A percentile compares a stretch with the other conserved stretches of the same genome.
phyloP scores from a whole-genome alignment of 2,113 vertebrate species.

The Thamnaconus septentrionalis region DNA sequence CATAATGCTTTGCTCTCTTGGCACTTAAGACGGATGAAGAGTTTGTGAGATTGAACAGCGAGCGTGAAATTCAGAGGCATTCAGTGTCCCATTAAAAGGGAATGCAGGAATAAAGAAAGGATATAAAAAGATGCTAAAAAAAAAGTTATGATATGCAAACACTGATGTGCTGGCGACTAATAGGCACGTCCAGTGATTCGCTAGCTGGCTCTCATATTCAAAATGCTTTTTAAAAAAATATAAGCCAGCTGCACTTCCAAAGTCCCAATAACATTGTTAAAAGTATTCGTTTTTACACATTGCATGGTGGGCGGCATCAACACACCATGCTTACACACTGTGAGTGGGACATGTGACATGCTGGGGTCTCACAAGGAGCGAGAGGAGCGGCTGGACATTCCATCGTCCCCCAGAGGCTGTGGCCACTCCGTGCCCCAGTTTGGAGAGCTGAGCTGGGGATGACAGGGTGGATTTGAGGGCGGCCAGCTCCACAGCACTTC shows the following conservation, averaged over 20 bases:
- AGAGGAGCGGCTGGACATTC: slow-evolving; percentile 25
- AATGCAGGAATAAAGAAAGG: too few relatives aligned
- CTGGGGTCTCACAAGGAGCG: slow-evolving; percentile 9
- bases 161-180: too few relatives aligned
- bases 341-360: too few relatives aligned
- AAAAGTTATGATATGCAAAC: too few relatives aligned
- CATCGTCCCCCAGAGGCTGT: slow-evolving; percentile 32
- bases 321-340: too few relatives aligned
- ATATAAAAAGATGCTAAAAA: too few relatives aligned
- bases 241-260: background rate
- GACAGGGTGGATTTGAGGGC: slow-evolving; percentile 30
- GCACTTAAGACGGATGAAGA: too few relatives aligned
- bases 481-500: slow-evolving; percentile 22
- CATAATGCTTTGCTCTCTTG: too few relatives aligned
- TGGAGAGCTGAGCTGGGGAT: slow-evolving; percentile 9
- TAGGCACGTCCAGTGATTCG: too few relatives aligned
- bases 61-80: too few relatives aligned
- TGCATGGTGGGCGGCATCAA: background rate
- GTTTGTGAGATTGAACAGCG: too few relatives aligned
- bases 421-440: slow-evolving; percentile 40
- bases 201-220: slow-evolving; percentile 28
- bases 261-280: slow-evolving; percentile 29
- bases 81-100: too few relatives aligned
- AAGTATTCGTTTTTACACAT: slow-evolving; percentile 1
- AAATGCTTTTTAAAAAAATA: slow-evolving; percentile 17